Conservation (phyloP, 2,113 vertebrate species). For the Lophotis ruficrista region DNA sequence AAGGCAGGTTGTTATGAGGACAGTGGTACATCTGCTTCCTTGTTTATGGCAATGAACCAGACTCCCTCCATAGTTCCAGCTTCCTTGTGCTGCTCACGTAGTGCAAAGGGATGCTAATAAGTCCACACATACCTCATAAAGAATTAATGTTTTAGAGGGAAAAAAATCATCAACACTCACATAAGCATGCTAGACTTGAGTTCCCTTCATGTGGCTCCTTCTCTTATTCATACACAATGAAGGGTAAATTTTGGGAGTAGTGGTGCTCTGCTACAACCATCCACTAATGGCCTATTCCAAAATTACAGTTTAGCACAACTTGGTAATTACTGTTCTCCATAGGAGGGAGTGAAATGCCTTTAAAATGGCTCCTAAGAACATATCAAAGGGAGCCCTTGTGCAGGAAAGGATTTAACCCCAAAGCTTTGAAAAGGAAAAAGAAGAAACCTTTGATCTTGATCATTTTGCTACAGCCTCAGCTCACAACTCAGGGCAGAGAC, state of each 20-base stretch:
- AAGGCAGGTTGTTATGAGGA: conserved; percentile 3
- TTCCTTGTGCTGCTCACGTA: neutral
- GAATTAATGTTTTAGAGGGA: neutral
- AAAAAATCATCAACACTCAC: neutral
- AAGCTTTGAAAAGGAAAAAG: neutral
- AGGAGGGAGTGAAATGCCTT: neutral
- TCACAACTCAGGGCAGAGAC: conserved; percentile 13
- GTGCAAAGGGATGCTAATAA: neutral
- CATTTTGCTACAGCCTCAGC: neutral
- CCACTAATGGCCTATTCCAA: neutral
- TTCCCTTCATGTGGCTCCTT: neutral
- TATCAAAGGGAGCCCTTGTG: neutral
- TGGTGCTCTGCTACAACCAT: neutral
- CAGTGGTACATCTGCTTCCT: conserved; percentile 26
- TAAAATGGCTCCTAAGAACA: neutral
- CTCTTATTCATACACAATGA: neutral
- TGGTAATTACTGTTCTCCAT: neutral
- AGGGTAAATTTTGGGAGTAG: neutral
- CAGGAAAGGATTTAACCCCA: neutral
- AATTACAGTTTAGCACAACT: neutral
- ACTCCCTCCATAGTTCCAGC: neutral
- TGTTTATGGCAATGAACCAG: conserved; percentile 27
- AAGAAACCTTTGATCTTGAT: conserved; percentile 28
- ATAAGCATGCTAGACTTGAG: neutral
- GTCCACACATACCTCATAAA: neutral